Conservation (phyloP, 2,113 vertebrate species). For the Perca fluviatilis region DNA sequence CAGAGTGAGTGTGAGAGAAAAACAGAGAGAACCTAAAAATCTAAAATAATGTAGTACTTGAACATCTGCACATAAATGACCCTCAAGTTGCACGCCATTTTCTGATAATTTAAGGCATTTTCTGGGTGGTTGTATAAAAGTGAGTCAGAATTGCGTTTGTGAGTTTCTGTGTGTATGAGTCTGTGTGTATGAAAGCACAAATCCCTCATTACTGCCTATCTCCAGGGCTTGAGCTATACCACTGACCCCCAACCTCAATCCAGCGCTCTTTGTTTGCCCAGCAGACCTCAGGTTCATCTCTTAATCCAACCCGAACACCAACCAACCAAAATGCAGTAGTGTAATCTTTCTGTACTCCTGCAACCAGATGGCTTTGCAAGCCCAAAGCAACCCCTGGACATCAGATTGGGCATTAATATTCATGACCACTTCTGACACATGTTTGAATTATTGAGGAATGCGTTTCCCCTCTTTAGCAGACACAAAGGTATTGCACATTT, state of each 20-base stretch:
- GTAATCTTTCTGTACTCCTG: constrained; percentile 55
- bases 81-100: constrained; percentile 38
- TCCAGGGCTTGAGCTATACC: constrained; percentile 30
- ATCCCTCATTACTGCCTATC: constrained; percentile 43
- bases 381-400: constrained; percentile 53
- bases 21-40: constrained; percentile 3
- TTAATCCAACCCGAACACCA: constrained; percentile 50
- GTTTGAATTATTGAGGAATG: constrained; percentile 60
- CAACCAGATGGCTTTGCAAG: constrained; percentile 61
- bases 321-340: constrained; percentile 39
- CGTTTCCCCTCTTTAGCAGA: constrained; percentile 44
- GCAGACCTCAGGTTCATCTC: constrained; percentile 49
- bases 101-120: constrained; percentile 37
- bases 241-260: constrained; percentile 38
- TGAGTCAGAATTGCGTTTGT: constrained; percentile 11
- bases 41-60: constrained; percentile 9
- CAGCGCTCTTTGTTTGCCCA: constrained; percentile 46
- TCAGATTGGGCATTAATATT: constrained; percentile 74
- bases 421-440: constrained; percentile 60
- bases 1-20: neutral
- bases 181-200: constrained; percentile 22
- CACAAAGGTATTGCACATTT: constrained; percentile 23
- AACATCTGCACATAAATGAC: constrained; percentile 52
- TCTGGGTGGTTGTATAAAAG: constrained; percentile 14
- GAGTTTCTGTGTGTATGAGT: neutral